phyloP scores from a whole-genome alignment of 2,888 invertebrate species.

The Steinernema carpocapsae region DNA sequence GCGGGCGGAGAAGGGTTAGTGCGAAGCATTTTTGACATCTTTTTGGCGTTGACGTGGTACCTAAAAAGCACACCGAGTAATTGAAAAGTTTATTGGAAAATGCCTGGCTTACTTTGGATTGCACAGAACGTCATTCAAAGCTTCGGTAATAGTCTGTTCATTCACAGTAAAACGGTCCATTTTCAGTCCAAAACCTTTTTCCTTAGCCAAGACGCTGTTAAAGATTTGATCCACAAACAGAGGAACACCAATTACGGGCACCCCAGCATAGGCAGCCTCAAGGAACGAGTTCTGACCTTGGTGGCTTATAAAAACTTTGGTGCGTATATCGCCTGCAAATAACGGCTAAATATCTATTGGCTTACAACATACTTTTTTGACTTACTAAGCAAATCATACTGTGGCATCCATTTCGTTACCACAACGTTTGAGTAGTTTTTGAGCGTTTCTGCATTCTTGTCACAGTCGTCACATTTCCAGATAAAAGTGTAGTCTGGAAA shows the following conservation, averaged over 20 bases:
- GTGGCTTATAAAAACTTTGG: slow-evolving; percentile 51
- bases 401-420: slow-evolving; percentile 55
- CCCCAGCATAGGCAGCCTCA: slow-evolving; percentile 52
- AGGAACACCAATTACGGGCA: slow-evolving; percentile 51
- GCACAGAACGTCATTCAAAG: slow-evolving; percentile 35
- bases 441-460: slow-evolving; percentile 43
- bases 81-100: no score
- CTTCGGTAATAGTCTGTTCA: slow-evolving; percentile 32
- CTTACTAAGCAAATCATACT: slow-evolving; percentile 55
- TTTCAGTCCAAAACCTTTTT: slow-evolving; percentile 33
- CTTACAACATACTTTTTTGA: not conserved
- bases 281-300: slow-evolving; percentile 53
- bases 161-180: slow-evolving; percentile 37
- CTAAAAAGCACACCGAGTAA: no score
- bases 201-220: slow-evolving; percentile 37
- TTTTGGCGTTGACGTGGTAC: slow-evolving; percentile 43
- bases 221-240: slow-evolving; percentile 52
- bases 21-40: slow-evolving; percentile 42
- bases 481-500: slow-evolving; percentile 53
- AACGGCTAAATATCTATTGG: not conserved
- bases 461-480: slow-evolving; percentile 52
- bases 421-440: slow-evolving; percentile 47
- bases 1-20: slow-evolving; percentile 42
- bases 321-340: slow-evolving; percentile 48
- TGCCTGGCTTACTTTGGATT: slow-evolving; percentile 38